Conservation (phyloP, 2,888 invertebrate genomes). For the Diarsia rubi region DNA sequence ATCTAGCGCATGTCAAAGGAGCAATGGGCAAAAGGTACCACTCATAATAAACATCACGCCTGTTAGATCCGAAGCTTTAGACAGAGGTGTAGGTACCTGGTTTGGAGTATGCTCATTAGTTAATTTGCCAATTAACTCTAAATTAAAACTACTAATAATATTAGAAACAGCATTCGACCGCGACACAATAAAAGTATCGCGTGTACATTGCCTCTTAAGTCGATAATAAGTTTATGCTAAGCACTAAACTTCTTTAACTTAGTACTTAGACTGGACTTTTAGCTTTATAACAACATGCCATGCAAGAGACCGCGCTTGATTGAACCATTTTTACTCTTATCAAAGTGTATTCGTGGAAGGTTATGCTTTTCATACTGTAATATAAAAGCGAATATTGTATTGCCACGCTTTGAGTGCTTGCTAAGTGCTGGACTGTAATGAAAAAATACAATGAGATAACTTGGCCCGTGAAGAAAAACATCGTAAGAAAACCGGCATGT, state of each 20-base stretch:
- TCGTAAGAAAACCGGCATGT: too few relatives aligned
- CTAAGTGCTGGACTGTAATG: not conserved
- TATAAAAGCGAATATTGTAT: constrained; percentile 20
- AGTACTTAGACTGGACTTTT: constrained; percentile 37
- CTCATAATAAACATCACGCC: too few relatives aligned
- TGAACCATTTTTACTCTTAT: constrained; percentile 57
- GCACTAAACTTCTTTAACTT: constrained; percentile 48
- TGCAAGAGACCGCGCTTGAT: constrained; percentile 50
- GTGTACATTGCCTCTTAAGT: constrained; percentile 45
- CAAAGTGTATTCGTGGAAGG: constrained; percentile 49
- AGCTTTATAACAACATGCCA: constrained; percentile 44
- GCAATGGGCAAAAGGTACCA: too few relatives aligned
- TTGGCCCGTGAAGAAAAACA: too few relatives aligned
- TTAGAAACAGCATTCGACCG: constrained; percentile 2
- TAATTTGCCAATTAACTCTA: not conserved
- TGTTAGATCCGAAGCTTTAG: too few relatives aligned
- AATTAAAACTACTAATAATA: not conserved
- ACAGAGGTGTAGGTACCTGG: too few relatives aligned
- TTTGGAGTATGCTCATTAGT: too few relatives aligned
- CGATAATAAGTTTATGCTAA: constrained; percentile 49
- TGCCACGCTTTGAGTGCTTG: constrained; percentile 34
- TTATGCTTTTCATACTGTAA: constrained; percentile 15
- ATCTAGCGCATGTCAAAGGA: too few relatives aligned
- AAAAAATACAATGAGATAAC: too few relatives aligned
- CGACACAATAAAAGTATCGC: constrained; percentile 40